Evolutionary conservation across 2,113 vertebrate species (phyloP).

Genomic region (Labrus mixtus): DNA sequence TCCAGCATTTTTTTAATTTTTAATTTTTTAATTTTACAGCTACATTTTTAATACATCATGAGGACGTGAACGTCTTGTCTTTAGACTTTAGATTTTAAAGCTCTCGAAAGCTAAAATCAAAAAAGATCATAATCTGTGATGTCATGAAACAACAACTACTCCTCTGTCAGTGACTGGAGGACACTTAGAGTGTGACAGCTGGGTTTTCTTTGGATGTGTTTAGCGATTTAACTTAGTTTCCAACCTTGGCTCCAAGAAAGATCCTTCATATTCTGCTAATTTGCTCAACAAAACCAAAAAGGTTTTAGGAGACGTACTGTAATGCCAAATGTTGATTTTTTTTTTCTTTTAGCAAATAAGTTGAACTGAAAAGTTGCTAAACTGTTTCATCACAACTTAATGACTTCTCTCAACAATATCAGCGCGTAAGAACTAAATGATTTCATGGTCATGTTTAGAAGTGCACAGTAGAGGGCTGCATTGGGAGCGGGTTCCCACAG

Average conservation of each 20-base stretch:
- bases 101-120: constrained; percentile 42
- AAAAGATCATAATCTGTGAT: constrained; percentile 39
- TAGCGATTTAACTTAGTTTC: constrained; percentile 2
- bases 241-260: too few relatives aligned
- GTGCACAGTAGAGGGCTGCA: too few relatives aligned
- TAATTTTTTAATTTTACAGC: constrained; percentile 3
- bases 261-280: background rate
- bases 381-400: background rate
- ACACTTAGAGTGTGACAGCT: constrained; percentile 6
- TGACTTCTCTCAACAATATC: background rate
- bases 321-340: background rate
- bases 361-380: background rate
- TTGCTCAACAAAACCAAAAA: background rate
- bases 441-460: too few relatives aligned
- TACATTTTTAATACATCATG: background rate
- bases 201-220: background rate
- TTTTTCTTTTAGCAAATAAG: background rate
- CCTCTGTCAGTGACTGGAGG: constrained; percentile 14
- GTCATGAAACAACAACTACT: constrained; percentile 34
- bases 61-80: constrained; percentile 17
- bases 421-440: too few relatives aligned
- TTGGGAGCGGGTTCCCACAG: too few relatives aligned
- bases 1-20: constrained; percentile 14
- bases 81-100: too few relatives aligned
- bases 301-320: background rate